Percentiles rank a stretch among this genome's conserved stretches.
phyloP scores from a whole-genome alignment of 1,140 invertebrate genomes.

The Phenacoccus solenopsis region DNA sequence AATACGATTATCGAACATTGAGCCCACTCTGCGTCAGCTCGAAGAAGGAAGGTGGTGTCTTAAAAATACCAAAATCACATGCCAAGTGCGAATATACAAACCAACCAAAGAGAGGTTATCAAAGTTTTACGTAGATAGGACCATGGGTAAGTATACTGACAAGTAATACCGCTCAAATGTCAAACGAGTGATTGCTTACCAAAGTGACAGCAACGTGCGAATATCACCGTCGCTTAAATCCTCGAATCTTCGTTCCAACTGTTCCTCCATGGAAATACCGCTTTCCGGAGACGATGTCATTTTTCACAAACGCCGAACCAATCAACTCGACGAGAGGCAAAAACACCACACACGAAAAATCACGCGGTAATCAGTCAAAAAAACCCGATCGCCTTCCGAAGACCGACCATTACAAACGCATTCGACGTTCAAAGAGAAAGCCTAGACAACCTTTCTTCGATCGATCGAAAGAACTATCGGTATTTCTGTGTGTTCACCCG shows the following conservation, averaged over 20 bases:
- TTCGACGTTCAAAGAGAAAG: slow-evolving; percentile 8
- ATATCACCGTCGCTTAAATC: not conserved
- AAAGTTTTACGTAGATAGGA: too few relatives aligned
- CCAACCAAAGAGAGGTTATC: too few relatives aligned
- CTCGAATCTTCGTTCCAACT: not conserved
- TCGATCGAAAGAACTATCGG: not conserved
- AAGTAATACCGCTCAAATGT: not conserved
- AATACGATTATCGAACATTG: too few relatives aligned
- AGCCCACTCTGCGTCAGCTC: too few relatives aligned
- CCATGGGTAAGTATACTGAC: too few relatives aligned
- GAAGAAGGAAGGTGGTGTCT: too few relatives aligned
- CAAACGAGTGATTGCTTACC: not conserved
- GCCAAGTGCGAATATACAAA: too few relatives aligned
- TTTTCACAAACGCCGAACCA: not conserved
- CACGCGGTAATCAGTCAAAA: not conserved
- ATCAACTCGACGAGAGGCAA: too few relatives aligned
- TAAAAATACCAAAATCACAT: too few relatives aligned
- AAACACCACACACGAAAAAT: too few relatives aligned
- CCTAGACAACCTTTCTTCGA: slow-evolving; percentile 12
- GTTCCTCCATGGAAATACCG: slow-evolving; percentile 1
- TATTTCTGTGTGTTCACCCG: not conserved
- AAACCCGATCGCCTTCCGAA: not conserved
- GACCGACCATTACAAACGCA: not conserved
- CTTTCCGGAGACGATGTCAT: slow-evolving; percentile 8
- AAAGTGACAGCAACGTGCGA: not conserved